These are phyloP conservation scores for Himantopus leucocephalus DNA, from an alignment of 2,113 vertebrate genomes.

Conservation along the genomic window DNA sequence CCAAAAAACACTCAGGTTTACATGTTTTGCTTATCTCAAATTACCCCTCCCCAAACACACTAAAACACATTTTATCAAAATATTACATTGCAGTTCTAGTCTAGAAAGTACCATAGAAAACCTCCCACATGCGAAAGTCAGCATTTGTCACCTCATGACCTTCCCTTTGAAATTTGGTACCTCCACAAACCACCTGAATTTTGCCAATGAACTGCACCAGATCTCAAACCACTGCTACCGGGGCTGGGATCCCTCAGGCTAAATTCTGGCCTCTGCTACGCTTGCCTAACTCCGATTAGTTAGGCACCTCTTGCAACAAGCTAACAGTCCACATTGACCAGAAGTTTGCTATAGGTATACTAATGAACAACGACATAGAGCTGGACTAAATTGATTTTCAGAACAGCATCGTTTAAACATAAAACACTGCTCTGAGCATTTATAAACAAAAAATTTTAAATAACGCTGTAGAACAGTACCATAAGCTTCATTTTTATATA, in stretches of 20 bases:
- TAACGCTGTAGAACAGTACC: not conserved
- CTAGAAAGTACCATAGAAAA: not conserved
- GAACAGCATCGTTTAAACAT: not conserved
- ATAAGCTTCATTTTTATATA: not conserved
- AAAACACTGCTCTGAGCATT: no score
- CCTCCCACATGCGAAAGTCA: no score
- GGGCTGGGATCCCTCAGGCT: not conserved
- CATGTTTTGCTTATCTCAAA: not conserved
- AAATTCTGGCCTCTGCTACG: not conserved
- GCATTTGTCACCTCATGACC: not conserved
- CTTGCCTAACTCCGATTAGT: not conserved
- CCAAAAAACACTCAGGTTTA: not conserved
- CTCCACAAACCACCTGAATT: not conserved
- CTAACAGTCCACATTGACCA: not conserved
- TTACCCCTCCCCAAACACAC: not conserved
- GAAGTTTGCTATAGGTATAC: no score
- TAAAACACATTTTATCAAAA: not conserved
- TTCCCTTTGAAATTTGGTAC: not conserved
- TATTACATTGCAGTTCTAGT: not conserved
- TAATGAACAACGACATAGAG: not conserved
- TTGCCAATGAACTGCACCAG: accelerated
- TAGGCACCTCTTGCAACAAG: accelerated
- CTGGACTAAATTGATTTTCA: not conserved
- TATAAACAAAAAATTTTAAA: not conserved
- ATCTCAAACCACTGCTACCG: not conserved